These are phyloP conservation scores for Trichopoda pennipes DNA, from an alignment of 2,888 invertebrate species.

Conservation along the genomic window DNA sequence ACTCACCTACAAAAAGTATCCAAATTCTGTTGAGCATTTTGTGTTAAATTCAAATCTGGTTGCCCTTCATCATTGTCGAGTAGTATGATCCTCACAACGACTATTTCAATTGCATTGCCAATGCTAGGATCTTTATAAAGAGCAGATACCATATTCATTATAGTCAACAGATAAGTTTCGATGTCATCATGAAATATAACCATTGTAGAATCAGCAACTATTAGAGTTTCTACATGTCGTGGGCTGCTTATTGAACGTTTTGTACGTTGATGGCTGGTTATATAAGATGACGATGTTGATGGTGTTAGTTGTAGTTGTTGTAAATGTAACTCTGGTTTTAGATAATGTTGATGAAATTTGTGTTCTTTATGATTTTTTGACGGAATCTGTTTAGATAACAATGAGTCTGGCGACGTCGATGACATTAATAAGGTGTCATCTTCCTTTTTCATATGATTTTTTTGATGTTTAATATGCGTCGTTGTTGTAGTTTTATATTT, in stretches of 20 bases:
- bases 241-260: conserved; percentile 88
- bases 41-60: conserved; percentile 87
- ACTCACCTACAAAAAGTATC: conserved; percentile 88
- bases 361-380: conserved; percentile 52
- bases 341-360: conserved; percentile 36
- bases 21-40: conserved; percentile 91
- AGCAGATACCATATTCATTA: conserved; percentile 95
- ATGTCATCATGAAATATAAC: conserved; percentile 92
- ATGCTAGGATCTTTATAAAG: conserved; percentile 93
- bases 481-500: conserved; percentile 70
- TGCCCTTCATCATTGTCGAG: conserved; percentile 83
- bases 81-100: conserved; percentile 92
- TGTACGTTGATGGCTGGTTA: conserved; percentile 73
- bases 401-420: background rate
- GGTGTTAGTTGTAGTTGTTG: conserved; percentile 47
- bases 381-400: conserved; percentile 36
- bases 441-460: conserved; percentile 65
- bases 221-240: conserved; percentile 90
- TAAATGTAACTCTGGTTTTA: conserved; percentile 36
- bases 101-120: conserved; percentile 94
- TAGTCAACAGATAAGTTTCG: conserved; percentile 92
- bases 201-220: conserved; percentile 94
- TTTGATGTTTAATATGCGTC: conserved; percentile 61
- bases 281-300: conserved; percentile 14
- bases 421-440: conserved; percentile 33